Conservation (phyloP, 2,113 vertebrate genomes). For the Dicentrarchus labrax region DNA sequence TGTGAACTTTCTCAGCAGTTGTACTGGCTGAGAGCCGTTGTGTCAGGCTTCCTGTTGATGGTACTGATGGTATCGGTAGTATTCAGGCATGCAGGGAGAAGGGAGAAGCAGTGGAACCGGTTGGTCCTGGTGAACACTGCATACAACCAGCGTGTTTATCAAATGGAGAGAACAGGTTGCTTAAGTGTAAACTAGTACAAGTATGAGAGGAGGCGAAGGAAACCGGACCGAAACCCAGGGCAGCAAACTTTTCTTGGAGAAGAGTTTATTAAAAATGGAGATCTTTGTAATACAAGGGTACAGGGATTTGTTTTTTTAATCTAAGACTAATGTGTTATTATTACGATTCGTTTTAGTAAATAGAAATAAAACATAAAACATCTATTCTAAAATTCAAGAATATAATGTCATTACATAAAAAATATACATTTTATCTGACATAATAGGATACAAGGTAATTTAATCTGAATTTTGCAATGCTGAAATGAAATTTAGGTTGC, state of each 20-base stretch:
- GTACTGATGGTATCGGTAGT: slow-evolving; percentile 54
- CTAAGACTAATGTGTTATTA: too few relatives aligned
- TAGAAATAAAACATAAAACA: too few relatives aligned
- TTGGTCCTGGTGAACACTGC: slow-evolving; percentile 53
- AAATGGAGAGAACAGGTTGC: slow-evolving; percentile 16
- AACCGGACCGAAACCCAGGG: not conserved
- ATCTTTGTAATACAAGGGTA: too few relatives aligned
- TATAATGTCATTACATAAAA: too few relatives aligned
- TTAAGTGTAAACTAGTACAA: not conserved
- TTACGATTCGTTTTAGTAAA: too few relatives aligned
- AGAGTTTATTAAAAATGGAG: too few relatives aligned
- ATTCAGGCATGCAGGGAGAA: slow-evolving; percentile 51
- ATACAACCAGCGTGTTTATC: slow-evolving; percentile 56
- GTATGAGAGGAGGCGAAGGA: not conserved
- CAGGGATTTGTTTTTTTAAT: too few relatives aligned
- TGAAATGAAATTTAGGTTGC: too few relatives aligned
- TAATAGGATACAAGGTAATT: too few relatives aligned
- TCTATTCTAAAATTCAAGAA: too few relatives aligned
- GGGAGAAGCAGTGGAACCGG: slow-evolving; percentile 73
- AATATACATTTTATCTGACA: too few relatives aligned
- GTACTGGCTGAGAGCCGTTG: slow-evolving; percentile 11
- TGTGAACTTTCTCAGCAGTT: not conserved
- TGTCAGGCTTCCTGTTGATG: slow-evolving; percentile 32
- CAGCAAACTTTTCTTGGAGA: not conserved
- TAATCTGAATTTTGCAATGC: too few relatives aligned